These are phyloP conservation scores for Chiloscyllium punctatum DNA, from an alignment of 2,797 vertebrate genomes.

Conservation along the genomic window DNA sequence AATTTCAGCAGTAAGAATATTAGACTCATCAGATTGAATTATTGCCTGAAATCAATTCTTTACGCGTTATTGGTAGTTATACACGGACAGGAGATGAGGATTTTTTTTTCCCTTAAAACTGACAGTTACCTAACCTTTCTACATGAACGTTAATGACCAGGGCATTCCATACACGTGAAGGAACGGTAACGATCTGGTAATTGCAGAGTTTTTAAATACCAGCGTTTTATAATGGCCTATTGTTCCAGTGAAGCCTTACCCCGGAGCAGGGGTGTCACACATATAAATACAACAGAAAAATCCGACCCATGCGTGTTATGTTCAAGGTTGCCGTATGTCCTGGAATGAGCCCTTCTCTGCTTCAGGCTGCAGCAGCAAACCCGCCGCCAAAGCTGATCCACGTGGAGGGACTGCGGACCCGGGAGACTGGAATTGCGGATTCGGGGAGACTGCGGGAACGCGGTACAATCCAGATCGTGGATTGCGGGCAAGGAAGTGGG, in stretches of 20 bases:
- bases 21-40: neutral
- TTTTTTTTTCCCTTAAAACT: neutral
- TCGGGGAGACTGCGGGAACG: neutral
- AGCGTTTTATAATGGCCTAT: neutral
- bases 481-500: neutral
- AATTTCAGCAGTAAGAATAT: neutral
- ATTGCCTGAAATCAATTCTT: neutral
- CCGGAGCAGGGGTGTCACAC: neutral
- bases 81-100: neutral
- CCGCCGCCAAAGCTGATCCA: neutral
- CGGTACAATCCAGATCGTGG: neutral
- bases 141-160: neutral
- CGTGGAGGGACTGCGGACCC: neutral
- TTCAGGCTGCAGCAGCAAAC: neutral
- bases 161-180: neutral
- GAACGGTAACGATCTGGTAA: neutral
- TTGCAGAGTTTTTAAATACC: neutral
- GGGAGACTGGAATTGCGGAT: neutral
- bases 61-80: neutral
- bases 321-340: neutral
- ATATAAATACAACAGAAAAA: neutral
- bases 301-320: neutral
- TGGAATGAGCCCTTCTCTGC: neutral
- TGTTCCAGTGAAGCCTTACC: neutral
- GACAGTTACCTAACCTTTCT: neutral